These are phyloP conservation scores for Galeruca laticollis DNA, from an alignment of 2,888 invertebrate species.

Conservation along the genomic window DNA sequence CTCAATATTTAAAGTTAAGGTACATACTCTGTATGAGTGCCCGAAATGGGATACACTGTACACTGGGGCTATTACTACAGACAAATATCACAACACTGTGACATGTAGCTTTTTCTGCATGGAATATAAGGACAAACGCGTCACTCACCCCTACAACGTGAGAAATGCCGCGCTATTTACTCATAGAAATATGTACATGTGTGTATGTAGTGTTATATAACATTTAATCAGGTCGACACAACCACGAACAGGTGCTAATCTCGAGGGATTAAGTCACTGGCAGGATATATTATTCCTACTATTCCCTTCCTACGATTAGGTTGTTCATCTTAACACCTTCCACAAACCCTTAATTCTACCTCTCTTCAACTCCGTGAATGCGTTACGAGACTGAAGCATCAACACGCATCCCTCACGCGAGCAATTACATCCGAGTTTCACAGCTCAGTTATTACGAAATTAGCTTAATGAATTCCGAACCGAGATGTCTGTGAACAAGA, in stretches of 20 bases:
- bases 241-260: conserved; percentile 63
- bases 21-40: too few relatives aligned
- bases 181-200: conserved; percentile 3
- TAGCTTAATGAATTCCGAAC: conserved; percentile 25
- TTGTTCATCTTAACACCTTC: conserved; percentile 22
- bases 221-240: conserved; percentile 62
- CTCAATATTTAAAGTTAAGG: too few relatives aligned
- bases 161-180: too few relatives aligned
- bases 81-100: too few relatives aligned
- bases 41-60: too few relatives aligned
- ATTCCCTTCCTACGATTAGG: conserved; percentile 17
- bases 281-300: conserved; percentile 36
- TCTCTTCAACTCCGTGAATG: not conserved
- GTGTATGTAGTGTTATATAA: conserved; percentile 51
- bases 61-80: too few relatives aligned
- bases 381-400: conserved; percentile 25
- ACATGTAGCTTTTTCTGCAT: too few relatives aligned
- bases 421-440: conserved; percentile 25
- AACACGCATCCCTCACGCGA: conserved; percentile 26
- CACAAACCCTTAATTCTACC: not conserved
- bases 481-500: not conserved
- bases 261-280: conserved; percentile 55
- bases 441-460: conserved; percentile 22
- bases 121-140: too few relatives aligned
- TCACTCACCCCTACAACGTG: too few relatives aligned